Base-by-base conservation (phyloP, 2,888 invertebrate genomes). In the Masnerella sp. region DNA sequence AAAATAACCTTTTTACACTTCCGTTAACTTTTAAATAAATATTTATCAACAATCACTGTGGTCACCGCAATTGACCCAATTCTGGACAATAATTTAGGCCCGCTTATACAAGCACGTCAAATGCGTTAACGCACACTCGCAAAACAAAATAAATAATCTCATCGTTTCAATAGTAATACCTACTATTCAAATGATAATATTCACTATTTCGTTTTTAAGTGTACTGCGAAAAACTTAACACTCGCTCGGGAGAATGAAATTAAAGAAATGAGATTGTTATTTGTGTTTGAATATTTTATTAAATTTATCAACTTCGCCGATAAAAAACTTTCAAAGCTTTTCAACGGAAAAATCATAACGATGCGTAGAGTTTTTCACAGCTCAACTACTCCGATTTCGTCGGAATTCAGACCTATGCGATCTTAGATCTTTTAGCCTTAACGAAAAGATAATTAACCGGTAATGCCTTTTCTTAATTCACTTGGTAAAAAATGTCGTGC, bases 1-100 rank as follows among this genome's bases (percentile, higher is more conserved):
- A 62, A 52, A 62, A 62, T 52, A 62, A 51, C 14, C 28, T 62
- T 51, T 62, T 51, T 62, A 62, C 62, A 62, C 12, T 30, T 51
- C 42, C 43, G 15, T 49, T 34, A 32, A 62, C 51, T 51, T 42
- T 30, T 17, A 62, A 62, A 62, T 62, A 62, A 62, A 62, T 52
- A 59, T 47, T 36, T 59, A 36, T 47, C 30, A 54, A 54, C 40
- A 54, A 40, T 54, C 40, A 40, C 38, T 22, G 4, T 30, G 22
- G 20, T 34, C 36, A 36, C 9, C 36, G 14, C 22, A 14, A 51
- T 51, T 36, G 14, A 36, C 15, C 36, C 20, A 22, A 15, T 25
- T 52, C 9, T 38, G 22, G 22, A 43, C 34, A 22, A 58, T 34
- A 45, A 58, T 56, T 54, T 52, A 52, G 40, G 3, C 17, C 9